Evolutionary conservation across 2,113 vertebrate genomes (phyloP), one percentile per base, ranked within the genome.

Genomic region (Nothobranchius kuhntae): DNA sequence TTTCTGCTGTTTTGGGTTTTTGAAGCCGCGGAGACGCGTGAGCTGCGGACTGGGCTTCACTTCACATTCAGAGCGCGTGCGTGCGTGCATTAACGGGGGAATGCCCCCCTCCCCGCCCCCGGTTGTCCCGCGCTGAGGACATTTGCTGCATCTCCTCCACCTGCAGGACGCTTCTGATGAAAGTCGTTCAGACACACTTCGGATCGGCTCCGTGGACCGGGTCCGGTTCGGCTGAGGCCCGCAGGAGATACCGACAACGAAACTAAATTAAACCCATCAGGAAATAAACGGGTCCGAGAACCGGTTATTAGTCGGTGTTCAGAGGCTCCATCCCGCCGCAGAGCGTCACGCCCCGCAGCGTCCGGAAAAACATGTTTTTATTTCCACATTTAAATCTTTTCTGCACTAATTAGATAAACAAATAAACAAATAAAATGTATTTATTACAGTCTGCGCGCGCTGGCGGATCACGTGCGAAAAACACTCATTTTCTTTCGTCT

Each of bases 51-150:
- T 30, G 55, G 56, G 21, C 17, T 30, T 38, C 48, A 12, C 71
- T 73, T 42, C 56, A 42, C 62, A 9, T 35, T 55, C 9, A 46
- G 38, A 7, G 47, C 35, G 64, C 14, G 62, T 3, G 38, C 38
- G 38, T 21, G 70, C n/a, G 77, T 57, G 74, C 9, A 65, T 24
- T 78, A 77, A 83, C 53, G 47, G 81, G 85, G 86, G 85, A 59
- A 85, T 73, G 68, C 83, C 86, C 83, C 71, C 75, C 62, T 5
- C n/a, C 73, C 35, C 1, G 11, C 6, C 53, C 57, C 42, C 24
- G 24, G 30, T 61, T 60, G 65, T 73, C 71, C 78, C 71, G 44
- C 46, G 52, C 63, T 50, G 65, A 30, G 53, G 7, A 60, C 61
- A 30, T 76, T 86, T 75, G 45, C 66, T 70, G 58, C 60, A 48